Percentiles rank a stretch among this genome's conserved stretches.
phyloP scores from a whole-genome alignment of 2,797 vertebrate genomes.

The Knipowitschia caucasica region DNA sequence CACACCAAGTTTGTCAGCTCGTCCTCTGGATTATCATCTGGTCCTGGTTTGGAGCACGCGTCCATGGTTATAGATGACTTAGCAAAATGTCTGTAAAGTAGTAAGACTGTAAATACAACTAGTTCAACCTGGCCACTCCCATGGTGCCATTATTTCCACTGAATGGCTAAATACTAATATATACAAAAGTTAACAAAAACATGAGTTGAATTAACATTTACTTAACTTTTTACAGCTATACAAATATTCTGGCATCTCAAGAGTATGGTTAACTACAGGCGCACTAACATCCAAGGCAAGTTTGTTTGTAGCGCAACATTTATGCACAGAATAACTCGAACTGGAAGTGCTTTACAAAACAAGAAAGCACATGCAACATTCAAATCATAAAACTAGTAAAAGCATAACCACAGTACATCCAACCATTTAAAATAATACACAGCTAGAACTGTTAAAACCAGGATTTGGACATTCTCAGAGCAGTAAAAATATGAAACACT shows the following conservation, averaged over 20 bases:
- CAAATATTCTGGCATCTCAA: too few species aligned
- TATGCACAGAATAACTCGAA: too few species aligned
- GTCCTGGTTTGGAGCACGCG: constrained; percentile 17
- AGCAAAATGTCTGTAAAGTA: not conserved
- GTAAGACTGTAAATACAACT: not conserved
- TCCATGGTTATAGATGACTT: constrained; percentile 34
- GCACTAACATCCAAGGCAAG: too few species aligned
- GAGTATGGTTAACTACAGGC: too few species aligned
- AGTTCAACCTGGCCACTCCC: not conserved
- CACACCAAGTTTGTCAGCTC: constrained; percentile 75
- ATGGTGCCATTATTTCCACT: not conserved
- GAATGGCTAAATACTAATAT: not conserved
- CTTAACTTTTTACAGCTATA: not conserved
- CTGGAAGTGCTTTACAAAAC: too few species aligned
- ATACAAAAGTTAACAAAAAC: not conserved
- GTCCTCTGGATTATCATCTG: constrained; percentile 21
- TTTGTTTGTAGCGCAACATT: too few species aligned
- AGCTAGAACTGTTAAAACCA: too few species aligned
- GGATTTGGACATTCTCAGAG: too few species aligned
- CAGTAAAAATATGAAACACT: not conserved
- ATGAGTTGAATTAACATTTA: not conserved
- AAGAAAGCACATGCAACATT: too few species aligned
- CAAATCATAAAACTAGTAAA: too few species aligned
- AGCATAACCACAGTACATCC: too few species aligned
- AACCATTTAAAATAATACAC: too few species aligned